These are phyloP conservation scores for Embiotoca jacksoni DNA, from an alignment of 2,113 vertebrate species.

Conservation along the genomic window DNA sequence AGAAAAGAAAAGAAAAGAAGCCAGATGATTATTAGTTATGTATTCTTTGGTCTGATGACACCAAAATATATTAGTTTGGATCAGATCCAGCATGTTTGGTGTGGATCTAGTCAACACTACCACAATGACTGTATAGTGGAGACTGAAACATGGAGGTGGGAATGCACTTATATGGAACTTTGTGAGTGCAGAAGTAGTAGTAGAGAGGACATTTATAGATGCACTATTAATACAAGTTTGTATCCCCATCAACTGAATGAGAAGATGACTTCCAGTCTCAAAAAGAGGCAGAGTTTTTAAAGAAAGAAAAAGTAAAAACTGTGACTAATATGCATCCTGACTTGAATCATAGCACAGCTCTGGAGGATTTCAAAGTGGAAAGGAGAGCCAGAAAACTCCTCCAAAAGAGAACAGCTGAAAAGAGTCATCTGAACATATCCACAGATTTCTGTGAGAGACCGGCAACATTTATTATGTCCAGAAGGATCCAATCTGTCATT, in stretches of 20 bases:
- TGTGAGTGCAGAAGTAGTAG: neutral
- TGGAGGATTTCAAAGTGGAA: neutral
- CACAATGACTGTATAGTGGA: neutral
- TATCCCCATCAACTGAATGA: neutral
- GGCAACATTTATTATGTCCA: too few species aligned
- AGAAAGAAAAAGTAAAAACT: neutral
- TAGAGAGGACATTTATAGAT: neutral
- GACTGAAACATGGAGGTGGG: neutral
- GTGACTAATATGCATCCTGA: neutral
- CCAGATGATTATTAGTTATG: too few species aligned
- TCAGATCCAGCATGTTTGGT: neutral
- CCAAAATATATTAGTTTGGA: neutral
- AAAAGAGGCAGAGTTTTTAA: neutral
- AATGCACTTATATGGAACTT: neutral
- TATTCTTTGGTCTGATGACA: neutral
- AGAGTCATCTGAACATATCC: too few species aligned
- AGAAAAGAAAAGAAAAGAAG: neutral
- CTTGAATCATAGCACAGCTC: neutral
- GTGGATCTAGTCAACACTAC: neutral
- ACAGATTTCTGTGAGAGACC: too few species aligned
- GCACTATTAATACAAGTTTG: neutral
- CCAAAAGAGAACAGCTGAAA: neutral
- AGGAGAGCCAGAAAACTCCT: neutral
- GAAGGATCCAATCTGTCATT: too few species aligned
- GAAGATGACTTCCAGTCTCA: neutral